Conservation (phyloP, 2,888 invertebrate species). For the Thyatira batis region DNA sequence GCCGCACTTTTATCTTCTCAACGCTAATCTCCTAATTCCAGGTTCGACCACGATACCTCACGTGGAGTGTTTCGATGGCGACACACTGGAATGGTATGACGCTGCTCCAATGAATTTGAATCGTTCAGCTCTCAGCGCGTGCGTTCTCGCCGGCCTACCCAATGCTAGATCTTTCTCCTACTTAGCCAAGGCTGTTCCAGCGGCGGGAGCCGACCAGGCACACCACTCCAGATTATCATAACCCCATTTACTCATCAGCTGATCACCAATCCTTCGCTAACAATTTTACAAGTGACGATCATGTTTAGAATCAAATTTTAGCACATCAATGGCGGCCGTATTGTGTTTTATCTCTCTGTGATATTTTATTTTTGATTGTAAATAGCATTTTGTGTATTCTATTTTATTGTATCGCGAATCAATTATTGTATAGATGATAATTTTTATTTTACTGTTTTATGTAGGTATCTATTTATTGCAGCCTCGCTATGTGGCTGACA, state of each 20-base stretch:
- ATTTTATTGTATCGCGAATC: constrained; percentile 66
- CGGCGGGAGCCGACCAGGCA: constrained; percentile 74
- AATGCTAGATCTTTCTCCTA: constrained; percentile 87
- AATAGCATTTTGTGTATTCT: constrained; percentile 62
- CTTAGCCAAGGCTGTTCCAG: constrained; percentile 73
- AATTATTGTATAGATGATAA: constrained; percentile 64
- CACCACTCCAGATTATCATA: constrained; percentile 48
- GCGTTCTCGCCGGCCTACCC: constrained; percentile 87
- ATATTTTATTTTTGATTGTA: constrained; percentile 63
- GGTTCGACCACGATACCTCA: constrained; percentile 87
- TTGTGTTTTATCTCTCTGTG: constrained; percentile 50
- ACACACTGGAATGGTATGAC: constrained; percentile 85
- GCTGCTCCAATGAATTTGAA: constrained; percentile 91
- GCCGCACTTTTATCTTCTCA: no score
- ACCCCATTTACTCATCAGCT: constrained; percentile 24
- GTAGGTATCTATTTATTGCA: constrained; percentile 21
- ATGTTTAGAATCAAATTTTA: not conserved
- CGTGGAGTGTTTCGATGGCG: constrained; percentile 90
- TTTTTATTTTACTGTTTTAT: constrained; percentile 58
- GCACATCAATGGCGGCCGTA: constrained; percentile 10
- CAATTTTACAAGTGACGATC: constrained; percentile 21
- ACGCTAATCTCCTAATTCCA: constrained; percentile 42
- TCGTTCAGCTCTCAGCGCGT: constrained; percentile 90
- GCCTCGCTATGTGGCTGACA: constrained; percentile 10
- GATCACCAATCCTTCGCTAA: constrained; percentile 12